Base-by-base conservation (phyloP, 1,140 invertebrate genomes). In the Conus betulinus region DNA sequence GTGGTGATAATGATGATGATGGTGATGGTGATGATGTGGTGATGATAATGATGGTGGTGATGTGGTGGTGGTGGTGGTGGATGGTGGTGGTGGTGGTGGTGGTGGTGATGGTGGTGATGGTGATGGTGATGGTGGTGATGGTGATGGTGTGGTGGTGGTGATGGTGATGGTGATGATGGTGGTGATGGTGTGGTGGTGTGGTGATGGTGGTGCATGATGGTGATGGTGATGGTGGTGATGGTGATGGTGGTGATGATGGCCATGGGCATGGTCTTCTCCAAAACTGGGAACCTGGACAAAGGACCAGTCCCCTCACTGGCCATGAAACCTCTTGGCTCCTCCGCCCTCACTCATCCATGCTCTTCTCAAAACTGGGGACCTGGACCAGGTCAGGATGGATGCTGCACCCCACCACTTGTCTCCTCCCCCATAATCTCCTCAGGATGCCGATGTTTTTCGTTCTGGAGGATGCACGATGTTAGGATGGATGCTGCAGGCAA, bases 231-330 rank as follows among this genome's bases (percentile, higher is more conserved):
- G 79, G 27, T 82, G 79, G 52, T 82, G 79, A 27, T 82, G 79
- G 53, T 82, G n/a, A 82, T 27, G 52, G 25, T 52, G 57, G 15
- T 13, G 25, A 11, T 85, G 84, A 1, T 67, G 55, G 20, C 85
- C 85, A 87, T 79, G 11, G 85, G 85, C 2, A 51, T 87, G n/a
- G 79, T 83, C 25, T 25, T 60, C 57, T 83, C 78, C n/a, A 88
- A 71, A 27, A 71, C 25, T 51, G 78, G 76, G 17, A 55, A 87
- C 55, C 13, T 83, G 13, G 63, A 81, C n/a, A 25, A 81, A n/a
- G n/a, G 74, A 25, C 78, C 51, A 83, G 51, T 17, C 39, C 17
- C 39, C 10, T 27, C 76, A 39, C 25, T 51, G 3, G 7, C 25
- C 27, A n/a, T n/a, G n/a, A n/a, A 0, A 39, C 39, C 39, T 1